Evolutionary conservation across 1,140 invertebrate species (phyloP).

Genomic region (Caerostris extrusa): DNA sequence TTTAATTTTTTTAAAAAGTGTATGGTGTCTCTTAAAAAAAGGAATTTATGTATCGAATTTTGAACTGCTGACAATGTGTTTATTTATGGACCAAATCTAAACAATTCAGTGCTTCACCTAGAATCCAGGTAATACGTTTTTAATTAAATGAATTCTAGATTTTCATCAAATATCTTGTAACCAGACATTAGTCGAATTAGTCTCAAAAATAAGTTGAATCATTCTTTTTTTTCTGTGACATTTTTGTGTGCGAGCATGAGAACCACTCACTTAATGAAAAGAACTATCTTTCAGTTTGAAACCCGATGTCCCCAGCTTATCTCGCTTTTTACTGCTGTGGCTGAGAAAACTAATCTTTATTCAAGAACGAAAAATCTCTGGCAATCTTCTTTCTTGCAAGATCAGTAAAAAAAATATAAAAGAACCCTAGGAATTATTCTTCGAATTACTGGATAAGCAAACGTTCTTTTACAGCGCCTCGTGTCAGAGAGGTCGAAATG

Average conservation of each 20-base stretch:
- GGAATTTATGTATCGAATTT: no score
- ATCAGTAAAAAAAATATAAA: not conserved
- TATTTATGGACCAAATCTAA: no score
- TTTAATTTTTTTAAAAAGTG: no score
- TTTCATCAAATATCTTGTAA: no score
- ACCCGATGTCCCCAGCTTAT: not conserved
- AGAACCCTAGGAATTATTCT: not conserved
- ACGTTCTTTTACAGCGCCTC: conserved; percentile 2
- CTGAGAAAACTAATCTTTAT: conserved; percentile 25
- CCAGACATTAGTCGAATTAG: no score
- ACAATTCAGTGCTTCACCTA: no score
- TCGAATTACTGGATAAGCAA: conserved; percentile 17
- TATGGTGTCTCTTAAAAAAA: no score
- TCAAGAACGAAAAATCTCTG: not conserved
- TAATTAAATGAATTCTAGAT: no score
- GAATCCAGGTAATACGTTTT: no score
- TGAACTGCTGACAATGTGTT: no score
- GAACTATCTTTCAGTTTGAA: not conserved
- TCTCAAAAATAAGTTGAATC: no score
- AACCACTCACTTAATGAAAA: not conserved
- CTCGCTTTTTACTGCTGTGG: not conserved
- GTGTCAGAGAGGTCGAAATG: conserved; percentile 12
- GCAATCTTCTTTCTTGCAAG: not conserved
- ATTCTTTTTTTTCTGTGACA: no score
- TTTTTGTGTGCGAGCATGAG: not conserved